These are phyloP conservation scores for Chymomyza amoena DNA, from an alignment of 2,888 invertebrate genomes.

Conservation along the genomic window DNA sequence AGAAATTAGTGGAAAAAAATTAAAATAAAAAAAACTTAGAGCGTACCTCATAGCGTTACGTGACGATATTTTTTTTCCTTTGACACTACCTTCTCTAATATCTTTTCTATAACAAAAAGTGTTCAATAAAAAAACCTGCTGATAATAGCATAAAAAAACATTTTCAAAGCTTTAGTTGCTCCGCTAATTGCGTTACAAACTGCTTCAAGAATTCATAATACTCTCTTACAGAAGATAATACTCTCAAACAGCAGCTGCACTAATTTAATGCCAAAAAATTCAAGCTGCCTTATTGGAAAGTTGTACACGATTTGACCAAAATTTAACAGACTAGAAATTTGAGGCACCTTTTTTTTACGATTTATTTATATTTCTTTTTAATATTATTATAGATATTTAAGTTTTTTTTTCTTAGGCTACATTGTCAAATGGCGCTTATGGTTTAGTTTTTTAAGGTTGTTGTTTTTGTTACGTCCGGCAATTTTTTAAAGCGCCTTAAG, in stretches of 20 bases:
- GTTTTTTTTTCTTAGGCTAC: slow-evolving; percentile 36
- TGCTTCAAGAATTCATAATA: neutral
- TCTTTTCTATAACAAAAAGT: too few species aligned
- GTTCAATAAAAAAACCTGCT: too few species aligned
- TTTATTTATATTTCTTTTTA: neutral
- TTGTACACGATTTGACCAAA: neutral
- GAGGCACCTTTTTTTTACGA: neutral
- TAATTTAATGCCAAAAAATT: neutral
- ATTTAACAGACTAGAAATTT: neutral
- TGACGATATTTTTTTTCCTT: too few species aligned
- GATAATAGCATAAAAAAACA: too few species aligned
- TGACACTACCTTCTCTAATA: too few species aligned
- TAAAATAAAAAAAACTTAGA: too few species aligned
- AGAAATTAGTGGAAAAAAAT: too few species aligned
- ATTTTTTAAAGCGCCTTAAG: slow-evolving; percentile 57
- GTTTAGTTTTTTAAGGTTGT: slow-evolving; percentile 14
- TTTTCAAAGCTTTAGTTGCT: too few species aligned
- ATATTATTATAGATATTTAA: neutral
- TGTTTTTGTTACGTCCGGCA: slow-evolving; percentile 21
- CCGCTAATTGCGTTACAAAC: neutral
- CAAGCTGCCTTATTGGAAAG: neutral
- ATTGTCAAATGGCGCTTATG: slow-evolving; percentile 47
- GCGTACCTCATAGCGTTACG: too few species aligned
- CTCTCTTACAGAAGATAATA: neutral
- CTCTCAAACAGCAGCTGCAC: neutral